phyloP scores from a whole-genome alignment of 2,113 vertebrate species.

The Dicrurus megarhynchus region DNA sequence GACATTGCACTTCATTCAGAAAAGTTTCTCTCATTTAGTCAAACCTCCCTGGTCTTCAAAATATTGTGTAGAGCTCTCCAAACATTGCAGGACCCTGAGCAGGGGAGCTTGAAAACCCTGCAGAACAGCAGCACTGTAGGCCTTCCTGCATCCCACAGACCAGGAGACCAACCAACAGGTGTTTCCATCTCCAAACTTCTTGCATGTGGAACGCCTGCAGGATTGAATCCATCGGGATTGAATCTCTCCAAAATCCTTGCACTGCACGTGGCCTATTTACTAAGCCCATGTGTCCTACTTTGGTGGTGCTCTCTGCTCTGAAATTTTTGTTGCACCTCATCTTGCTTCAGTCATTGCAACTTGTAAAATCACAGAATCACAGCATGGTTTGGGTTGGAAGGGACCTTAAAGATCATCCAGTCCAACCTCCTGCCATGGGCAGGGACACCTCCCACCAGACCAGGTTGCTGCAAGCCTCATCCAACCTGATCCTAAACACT shows the following conservation, averaged over 20 bases:
- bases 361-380: not conserved
- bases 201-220: not conserved
- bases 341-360: not conserved
- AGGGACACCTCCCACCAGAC: not conserved
- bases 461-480: not conserved
- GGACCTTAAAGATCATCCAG: not conserved
- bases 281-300: not conserved
- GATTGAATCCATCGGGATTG: not conserved
- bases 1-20: not conserved
- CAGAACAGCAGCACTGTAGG: not conserved
- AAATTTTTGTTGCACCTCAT: not conserved
- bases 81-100: not conserved
- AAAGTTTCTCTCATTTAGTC: not conserved
- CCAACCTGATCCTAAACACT: not conserved
- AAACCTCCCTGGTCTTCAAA: not conserved
- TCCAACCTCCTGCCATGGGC: not conserved
- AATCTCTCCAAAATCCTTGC: not conserved
- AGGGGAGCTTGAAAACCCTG: not conserved
- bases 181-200: not conserved
- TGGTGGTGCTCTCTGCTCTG: not conserved
- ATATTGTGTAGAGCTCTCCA: not conserved
- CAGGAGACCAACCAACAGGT: not conserved
- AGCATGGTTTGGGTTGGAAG: not conserved
- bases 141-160: not conserved
- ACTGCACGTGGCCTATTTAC: not conserved